These are phyloP conservation scores for Anastrepha obliqua DNA, from an alignment of 1,140 invertebrate species.

Conservation along the genomic window DNA sequence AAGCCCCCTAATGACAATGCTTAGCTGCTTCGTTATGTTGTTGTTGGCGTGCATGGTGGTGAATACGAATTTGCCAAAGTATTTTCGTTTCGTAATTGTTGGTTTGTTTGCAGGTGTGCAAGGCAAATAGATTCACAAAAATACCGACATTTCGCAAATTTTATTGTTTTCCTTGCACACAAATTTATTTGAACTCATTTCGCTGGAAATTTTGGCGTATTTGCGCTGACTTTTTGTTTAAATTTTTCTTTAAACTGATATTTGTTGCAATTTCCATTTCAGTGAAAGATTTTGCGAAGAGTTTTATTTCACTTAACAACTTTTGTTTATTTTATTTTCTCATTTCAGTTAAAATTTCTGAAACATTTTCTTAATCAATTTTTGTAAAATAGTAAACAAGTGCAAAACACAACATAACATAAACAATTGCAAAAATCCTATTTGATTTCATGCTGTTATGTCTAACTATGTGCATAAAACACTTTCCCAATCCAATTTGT, in stretches of 20 bases:
- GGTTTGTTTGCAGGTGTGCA: constrained; percentile 26
- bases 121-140: constrained; percentile 33
- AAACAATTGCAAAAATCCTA: too few species aligned
- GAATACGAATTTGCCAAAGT: constrained; percentile 39
- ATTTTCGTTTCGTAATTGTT: neutral
- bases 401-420: too few species aligned
- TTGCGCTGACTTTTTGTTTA: constrained; percentile 17
- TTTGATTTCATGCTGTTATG: too few species aligned
- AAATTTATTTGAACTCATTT: constrained; percentile 51
- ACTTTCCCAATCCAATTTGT: too few species aligned
- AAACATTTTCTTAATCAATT: too few species aligned
- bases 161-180: constrained; percentile 42
- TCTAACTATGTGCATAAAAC: too few species aligned
- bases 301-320: too few species aligned
- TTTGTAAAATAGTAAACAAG: too few species aligned
- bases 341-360: too few species aligned
- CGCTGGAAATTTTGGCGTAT: constrained; percentile 9
- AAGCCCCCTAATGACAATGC: constrained; percentile 16
- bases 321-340: too few species aligned
- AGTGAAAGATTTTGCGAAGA: too few species aligned
- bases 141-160: constrained; percentile 30
- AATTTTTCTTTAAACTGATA: constrained; percentile 5
- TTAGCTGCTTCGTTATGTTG: neutral
- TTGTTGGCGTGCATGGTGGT: neutral
- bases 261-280: neutral